Evolutionary conservation across 2,113 vertebrate genomes (phyloP).

Genomic region (Sialia sialis): DNA sequence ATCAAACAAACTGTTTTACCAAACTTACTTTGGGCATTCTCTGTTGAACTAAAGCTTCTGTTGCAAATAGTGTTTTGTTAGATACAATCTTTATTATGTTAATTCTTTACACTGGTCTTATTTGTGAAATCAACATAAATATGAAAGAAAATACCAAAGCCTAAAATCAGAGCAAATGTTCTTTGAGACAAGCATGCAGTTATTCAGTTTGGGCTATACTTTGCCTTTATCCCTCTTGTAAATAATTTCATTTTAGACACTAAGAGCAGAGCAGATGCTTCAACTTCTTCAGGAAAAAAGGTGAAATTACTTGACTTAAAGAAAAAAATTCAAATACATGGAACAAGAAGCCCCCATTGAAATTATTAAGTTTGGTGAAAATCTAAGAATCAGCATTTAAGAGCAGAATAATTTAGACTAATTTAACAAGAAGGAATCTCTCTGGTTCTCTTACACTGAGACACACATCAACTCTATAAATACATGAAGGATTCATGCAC

Average conservation of each 20-base stretch:
- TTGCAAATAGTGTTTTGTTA: not conserved
- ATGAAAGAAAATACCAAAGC: not conserved
- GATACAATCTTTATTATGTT: not conserved
- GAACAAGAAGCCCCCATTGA: not conserved
- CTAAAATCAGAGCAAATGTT: not conserved
- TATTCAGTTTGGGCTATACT: not conserved
- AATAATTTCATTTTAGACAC: not conserved
- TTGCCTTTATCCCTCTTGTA: not conserved
- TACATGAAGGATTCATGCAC: not conserved
- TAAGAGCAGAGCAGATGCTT: not conserved
- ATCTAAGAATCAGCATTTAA: not conserved
- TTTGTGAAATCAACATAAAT: not conserved
- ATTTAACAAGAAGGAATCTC: not conserved
- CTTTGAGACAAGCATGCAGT: not conserved
- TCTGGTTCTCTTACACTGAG: not conserved
- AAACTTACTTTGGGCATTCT: not conserved
- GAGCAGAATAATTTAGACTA: not conserved
- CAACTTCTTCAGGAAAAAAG: not conserved
- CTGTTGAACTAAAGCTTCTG: not conserved
- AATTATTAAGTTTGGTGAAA: not conserved
- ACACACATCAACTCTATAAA: not conserved
- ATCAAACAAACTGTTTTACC: not conserved
- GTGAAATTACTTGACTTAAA: not conserved
- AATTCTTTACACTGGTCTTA: not conserved
- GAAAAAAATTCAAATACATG: not conserved